These are phyloP conservation scores for Mythimna lalbum DNA, from an alignment of 2,888 invertebrate species.

Conservation along the genomic window DNA sequence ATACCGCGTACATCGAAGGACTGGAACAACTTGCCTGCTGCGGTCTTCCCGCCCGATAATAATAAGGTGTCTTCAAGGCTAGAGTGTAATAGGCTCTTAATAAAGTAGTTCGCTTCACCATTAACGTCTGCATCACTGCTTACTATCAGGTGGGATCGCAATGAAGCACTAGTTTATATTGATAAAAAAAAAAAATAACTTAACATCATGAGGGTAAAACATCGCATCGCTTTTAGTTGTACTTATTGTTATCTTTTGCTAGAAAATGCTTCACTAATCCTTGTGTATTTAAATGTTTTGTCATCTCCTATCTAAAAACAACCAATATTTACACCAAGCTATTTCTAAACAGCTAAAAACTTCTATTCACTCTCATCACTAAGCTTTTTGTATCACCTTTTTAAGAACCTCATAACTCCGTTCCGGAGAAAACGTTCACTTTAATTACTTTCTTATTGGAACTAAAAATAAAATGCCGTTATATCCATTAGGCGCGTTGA, in stretches of 20 bases:
- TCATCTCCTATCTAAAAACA: not conserved
- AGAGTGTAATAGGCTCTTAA: too few species aligned
- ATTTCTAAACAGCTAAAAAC: slow-evolving; percentile 35
- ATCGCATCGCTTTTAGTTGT: not conserved
- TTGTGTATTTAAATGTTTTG: not conserved
- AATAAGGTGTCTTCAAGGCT: too few species aligned
- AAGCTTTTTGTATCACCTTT: slow-evolving; percentile 54
- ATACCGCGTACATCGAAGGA: too few species aligned
- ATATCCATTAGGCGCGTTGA: slow-evolving; percentile 77
- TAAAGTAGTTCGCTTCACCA: too few species aligned
- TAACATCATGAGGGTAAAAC: too few species aligned
- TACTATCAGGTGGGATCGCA: too few species aligned
- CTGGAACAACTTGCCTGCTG: too few species aligned
- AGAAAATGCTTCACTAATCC: not conserved
- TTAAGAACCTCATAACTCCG: slow-evolving; percentile 59
- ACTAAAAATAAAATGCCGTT: slow-evolving; percentile 66
- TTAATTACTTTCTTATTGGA: slow-evolving; percentile 64
- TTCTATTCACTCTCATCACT: slow-evolving; percentile 24
- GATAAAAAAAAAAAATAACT: too few species aligned
- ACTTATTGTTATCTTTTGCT: not conserved
- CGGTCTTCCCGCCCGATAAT: too few species aligned
- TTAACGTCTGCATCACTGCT: too few species aligned
- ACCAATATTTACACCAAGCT: slow-evolving; percentile 6
- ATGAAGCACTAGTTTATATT: too few species aligned
- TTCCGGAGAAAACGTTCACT: slow-evolving; percentile 56